Percentiles rank a stretch among this genome's conserved stretches.
Evolutionary conservation across 2,113 vertebrate species (phyloP).

Genomic region (Galeopterus variegatus): DNA sequence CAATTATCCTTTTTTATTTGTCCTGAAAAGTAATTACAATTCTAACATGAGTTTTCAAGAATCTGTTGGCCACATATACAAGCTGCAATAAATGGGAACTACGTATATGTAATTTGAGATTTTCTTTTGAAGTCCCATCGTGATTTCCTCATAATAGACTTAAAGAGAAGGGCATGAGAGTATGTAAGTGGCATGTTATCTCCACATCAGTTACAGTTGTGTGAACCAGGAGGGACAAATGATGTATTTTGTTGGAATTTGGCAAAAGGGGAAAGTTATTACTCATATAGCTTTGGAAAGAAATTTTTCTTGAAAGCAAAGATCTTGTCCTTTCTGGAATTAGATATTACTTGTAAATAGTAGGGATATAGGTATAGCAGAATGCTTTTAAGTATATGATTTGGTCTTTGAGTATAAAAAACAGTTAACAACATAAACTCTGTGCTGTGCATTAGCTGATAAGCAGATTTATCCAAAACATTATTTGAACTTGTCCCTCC

Average conservation of each 20-base stretch:
- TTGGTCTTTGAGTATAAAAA: not conserved
- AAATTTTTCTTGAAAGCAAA: not conserved
- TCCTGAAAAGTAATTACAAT: not conserved
- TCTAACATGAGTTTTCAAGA: slow-evolving; percentile 25
- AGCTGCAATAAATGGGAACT: not conserved
- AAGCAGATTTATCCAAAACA: not conserved
- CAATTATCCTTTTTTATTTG: not conserved
- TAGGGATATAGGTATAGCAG: not conserved
- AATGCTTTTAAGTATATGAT: slow-evolving; percentile 44
- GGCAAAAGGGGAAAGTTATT: not conserved
- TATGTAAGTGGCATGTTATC: fast-evolving
- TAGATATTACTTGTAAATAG: not conserved
- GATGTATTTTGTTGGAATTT: not conserved
- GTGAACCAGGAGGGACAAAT: not conserved
- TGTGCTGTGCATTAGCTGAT: not conserved
- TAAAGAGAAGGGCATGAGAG: not conserved
- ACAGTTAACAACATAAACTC: not conserved
- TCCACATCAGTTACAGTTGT: not conserved
- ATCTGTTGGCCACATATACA: not conserved
- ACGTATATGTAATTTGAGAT: not conserved
- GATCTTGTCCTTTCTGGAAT: not conserved
- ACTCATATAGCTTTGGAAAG: not conserved
- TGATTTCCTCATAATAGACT: not conserved
- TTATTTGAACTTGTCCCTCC: not conserved
- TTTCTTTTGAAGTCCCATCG: slow-evolving; percentile 26